Base-by-base conservation (phyloP, 2,113 vertebrate species). In the Hippocampus comes region DNA sequence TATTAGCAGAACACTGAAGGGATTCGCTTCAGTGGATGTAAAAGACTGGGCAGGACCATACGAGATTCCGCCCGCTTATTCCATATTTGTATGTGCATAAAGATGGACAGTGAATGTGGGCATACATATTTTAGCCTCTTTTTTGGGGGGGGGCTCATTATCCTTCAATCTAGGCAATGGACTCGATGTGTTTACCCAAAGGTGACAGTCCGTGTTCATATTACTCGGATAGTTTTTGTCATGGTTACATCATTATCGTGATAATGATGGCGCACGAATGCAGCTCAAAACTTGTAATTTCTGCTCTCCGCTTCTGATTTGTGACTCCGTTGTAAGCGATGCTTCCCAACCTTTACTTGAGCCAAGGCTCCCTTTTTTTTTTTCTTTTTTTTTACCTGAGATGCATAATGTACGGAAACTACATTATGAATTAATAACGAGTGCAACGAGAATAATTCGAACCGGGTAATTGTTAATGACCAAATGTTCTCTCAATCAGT, bases 1-100 rank as follows among this genome's bases (percentile, higher is more conserved):
- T 91, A 91, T 91, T 91, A 91, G 82, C 75, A 81, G 87, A 87
- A 84, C 79, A 87, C 86, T 88, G 84, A 80, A 82, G 77, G 85
- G 87, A 91, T 89, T 91, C 89, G 86, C 78, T 79, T 79, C 61
- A 84, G 86, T 79, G 80, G 85, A 82, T 84, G 89, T 86, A 91
- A 86, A 79, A 83, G 81, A 88, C 82, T 89, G 80, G 78, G 84
- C 70, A 89, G 81, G 88, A 75, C 67, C 68, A 68, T 77, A 68
- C 60, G 78, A 86, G 82, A 75, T 81, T 74, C 71, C 73, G 61
- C 63, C 55, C 18, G 71, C 76, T 74, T 78, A 79, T 79, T 80
- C 67, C 71, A 80, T 53, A 60, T 66, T 30, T 70, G 6, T 68
- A 34, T 73, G 34, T 70, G 60, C 9, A 38, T 70, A 23, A 25